These are phyloP conservation scores for Epinephelus coioides DNA, from an alignment of 2,797 vertebrate species.

Conservation along the genomic window DNA sequence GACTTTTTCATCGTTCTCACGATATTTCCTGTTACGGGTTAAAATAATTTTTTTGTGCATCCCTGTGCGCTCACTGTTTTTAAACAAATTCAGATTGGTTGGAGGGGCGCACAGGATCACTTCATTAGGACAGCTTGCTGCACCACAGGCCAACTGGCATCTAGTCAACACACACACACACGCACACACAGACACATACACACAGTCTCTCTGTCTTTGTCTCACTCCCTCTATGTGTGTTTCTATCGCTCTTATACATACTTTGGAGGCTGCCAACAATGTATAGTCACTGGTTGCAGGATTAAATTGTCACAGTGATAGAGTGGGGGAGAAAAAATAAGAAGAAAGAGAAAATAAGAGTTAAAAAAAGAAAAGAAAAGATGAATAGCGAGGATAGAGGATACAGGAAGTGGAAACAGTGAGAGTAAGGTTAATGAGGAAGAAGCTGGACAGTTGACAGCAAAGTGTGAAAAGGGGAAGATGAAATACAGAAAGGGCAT, in stretches of 20 bases:
- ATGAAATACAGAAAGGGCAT: constrained; percentile 3
- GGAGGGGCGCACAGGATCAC: constrained; percentile 55
- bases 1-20: neutral
- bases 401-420: constrained; percentile 12
- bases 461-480: constrained; percentile 37
- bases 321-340: constrained; percentile 6
- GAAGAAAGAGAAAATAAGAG: constrained; percentile 6
- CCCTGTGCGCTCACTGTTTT: constrained; percentile 45
- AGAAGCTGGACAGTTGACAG: constrained; percentile 26
- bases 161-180: constrained; percentile 54
- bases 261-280: constrained; percentile 48
- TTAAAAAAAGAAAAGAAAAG: neutral
- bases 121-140: constrained; percentile 79
- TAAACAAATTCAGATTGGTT: constrained; percentile 66
- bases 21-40: constrained; percentile 11
- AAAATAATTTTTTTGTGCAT: constrained; percentile 33
- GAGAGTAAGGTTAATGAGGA: constrained; percentile 11
- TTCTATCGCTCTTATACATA: constrained; percentile 52
- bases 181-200: constrained; percentile 19
- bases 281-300: constrained; percentile 60
- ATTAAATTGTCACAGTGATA: constrained; percentile 61
- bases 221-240: neutral
- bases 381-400: neutral
- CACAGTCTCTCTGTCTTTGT: neutral
- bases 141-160: constrained; percentile 77